Evolutionary conservation across 2,113 vertebrate genomes (phyloP), one percentile per base, ranked within the genome.

Genomic region (Verasper variegatus): DNA sequence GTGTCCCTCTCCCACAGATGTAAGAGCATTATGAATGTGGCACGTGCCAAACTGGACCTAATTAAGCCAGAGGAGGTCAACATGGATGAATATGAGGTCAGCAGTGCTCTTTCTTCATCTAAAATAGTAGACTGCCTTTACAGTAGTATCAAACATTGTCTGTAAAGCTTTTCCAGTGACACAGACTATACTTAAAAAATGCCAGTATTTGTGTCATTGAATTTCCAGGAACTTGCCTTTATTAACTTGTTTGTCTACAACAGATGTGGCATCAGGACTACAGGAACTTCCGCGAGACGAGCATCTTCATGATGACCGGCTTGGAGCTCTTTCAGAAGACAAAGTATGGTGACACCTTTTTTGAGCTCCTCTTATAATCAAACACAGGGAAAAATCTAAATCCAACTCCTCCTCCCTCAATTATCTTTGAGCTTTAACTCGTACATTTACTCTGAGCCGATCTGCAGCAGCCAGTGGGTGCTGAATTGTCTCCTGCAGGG

Each of bases 231-330:
- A 0, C 3, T 35, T 42, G 26, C 35, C 5, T 2, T 14, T 3
- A 55, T 0, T 71, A 49, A 62, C 35, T 3, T 76, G 23, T 70
- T 78, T 59, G 4, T 76, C 24, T 74, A 60, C 0, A 87, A 68
- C 89, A 99, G 98, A 96, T 94, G 62, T 99, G 98, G 97, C 97
- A 99, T 91, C 96, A 95, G 86, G 96, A 97, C 80, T 99, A 99
- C 91, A 94, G 93, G 91, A 96, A 95, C 79, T 99, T 98, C 91
- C 95, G 96, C 40, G 97, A 99, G 82, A 97, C 96, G 10, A 97
- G 97, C 54, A 91, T 96, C 91, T 96, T 95, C 89, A 96, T 99
- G 84, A 94, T 97, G 94, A 96, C 95, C n/a, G 98, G 98, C 71
- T 84, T 99, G 89, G 97, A 99, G 89, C 93, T 96, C 89, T 98